Percentiles rank a stretch among this genome's conserved stretches.
Evolutionary conservation across 2,113 vertebrate genomes (phyloP).

Genomic region (Vulpes ferrilata): DNA sequence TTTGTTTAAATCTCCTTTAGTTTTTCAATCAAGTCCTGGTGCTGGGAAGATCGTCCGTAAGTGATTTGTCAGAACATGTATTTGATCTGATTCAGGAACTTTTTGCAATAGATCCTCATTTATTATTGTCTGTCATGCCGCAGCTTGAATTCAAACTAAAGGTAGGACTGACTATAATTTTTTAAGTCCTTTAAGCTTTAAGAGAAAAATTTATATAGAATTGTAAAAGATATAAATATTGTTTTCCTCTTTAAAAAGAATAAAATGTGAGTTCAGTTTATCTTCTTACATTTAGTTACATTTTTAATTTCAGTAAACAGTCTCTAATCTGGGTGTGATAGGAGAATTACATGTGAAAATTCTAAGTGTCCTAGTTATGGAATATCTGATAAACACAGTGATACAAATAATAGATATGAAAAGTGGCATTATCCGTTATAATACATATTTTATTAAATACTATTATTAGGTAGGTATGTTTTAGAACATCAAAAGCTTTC

Average conservation of each 20-base stretch:
- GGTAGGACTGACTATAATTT: constrained; percentile 85
- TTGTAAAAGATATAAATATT: not conserved
- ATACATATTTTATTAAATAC: not conserved
- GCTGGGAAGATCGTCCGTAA: constrained; percentile 98
- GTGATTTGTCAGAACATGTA: constrained; percentile 98
- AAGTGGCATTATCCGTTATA: not conserved
- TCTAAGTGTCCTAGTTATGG: not conserved
- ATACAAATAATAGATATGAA: not conserved
- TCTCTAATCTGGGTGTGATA: not conserved
- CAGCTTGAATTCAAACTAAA: constrained; percentile 99
- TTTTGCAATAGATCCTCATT: constrained; percentile 97
- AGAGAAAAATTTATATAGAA: not conserved
- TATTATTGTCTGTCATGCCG: constrained; percentile 98
- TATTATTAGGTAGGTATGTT: constrained; percentile 5
- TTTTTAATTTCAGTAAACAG: not conserved
- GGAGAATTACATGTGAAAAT: not conserved
- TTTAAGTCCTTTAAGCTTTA: constrained; percentile 45
- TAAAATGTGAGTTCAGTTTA: constrained; percentile 39
- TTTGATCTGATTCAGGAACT: constrained; percentile 99
- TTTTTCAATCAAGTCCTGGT: constrained; percentile 99
- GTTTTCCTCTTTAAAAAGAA: constrained; percentile 22
- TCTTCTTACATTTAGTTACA: not conserved
- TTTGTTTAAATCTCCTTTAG: constrained; percentile 84
- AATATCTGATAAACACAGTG: not conserved
- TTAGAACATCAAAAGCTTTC: constrained; percentile 27